These are phyloP conservation scores for Cherax quadricarinatus DNA, from an alignment of 1,140 invertebrate species.

Conservation along the genomic window DNA sequence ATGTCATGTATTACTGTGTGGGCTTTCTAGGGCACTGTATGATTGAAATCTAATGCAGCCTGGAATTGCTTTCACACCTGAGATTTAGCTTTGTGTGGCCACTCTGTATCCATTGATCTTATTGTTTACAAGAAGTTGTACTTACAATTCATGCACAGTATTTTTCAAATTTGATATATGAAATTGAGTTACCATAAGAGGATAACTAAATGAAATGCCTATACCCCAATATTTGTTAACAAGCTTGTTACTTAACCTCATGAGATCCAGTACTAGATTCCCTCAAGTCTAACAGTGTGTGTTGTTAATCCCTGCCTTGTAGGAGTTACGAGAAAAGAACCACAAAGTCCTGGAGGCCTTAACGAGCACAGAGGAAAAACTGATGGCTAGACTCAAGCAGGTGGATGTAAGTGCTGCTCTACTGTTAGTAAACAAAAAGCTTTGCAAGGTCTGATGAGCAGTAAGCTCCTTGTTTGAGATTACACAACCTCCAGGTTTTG, in stretches of 20 bases:
- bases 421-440: conserved; percentile 33
- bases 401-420: conserved; percentile 66
- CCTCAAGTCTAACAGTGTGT: conserved; percentile 59
- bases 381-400: conserved; percentile 70
- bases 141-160: too few relatives aligned
- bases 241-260: neutral
- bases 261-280: conserved; percentile 40
- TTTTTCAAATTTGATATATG: conserved; percentile 3
- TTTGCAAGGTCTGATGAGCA: conserved; percentile 8
- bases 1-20: conserved; percentile 50
- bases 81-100: conserved; percentile 24
- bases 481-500: conserved; percentile 7
- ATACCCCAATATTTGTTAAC: conserved; percentile 12
- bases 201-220: conserved; percentile 22
- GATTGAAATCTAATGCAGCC: conserved; percentile 38
- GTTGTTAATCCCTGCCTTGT: conserved; percentile 64
- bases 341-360: conserved; percentile 69
- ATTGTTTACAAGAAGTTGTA: neutral
- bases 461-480: neutral
- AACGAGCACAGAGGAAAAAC: conserved; percentile 67
- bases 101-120: conserved; percentile 19
- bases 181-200: conserved; percentile 13
- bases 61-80: conserved; percentile 38
- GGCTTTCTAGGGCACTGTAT: conserved; percentile 9
- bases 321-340: conserved; percentile 70